phyloP scores from a whole-genome alignment of 2,113 vertebrate genomes.

The Leucosticte australis region DNA sequence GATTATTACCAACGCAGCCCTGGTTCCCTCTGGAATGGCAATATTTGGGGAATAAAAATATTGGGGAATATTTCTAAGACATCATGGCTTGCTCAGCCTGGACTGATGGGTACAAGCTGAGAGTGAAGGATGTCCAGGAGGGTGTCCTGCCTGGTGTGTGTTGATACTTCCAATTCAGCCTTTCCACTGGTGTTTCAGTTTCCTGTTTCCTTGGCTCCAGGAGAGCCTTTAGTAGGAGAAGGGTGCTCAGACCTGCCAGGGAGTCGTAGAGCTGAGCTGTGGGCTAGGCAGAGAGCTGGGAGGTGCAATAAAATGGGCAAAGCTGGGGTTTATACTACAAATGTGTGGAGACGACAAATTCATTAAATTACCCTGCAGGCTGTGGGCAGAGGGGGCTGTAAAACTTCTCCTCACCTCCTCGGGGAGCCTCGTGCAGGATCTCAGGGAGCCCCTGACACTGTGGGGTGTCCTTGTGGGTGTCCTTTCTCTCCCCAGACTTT shows the following conservation, averaged over 20 bases:
- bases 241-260: neutral
- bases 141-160: neutral
- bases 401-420: neutral
- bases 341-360: rapidly evolving
- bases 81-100: neutral
- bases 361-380: neutral
- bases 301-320: neutral
- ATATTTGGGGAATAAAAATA: no score
- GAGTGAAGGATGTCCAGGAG: neutral
- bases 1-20: neutral
- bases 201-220: neutral
- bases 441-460: neutral
- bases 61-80: neutral
- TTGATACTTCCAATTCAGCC: neutral
- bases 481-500: neutral
- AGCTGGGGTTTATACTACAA: neutral
- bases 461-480: neutral
- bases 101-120: neutral
- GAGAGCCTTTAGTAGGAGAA: neutral
- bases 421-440: rapidly evolving
- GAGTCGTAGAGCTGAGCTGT: neutral
- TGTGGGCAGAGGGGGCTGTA: neutral
- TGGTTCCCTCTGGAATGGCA: neutral
- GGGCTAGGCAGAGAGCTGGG: neutral
- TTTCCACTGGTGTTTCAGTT: neutral